Conservation (phyloP, 2,888 invertebrate genomes). For the Heteromurus nitidus region DNA sequence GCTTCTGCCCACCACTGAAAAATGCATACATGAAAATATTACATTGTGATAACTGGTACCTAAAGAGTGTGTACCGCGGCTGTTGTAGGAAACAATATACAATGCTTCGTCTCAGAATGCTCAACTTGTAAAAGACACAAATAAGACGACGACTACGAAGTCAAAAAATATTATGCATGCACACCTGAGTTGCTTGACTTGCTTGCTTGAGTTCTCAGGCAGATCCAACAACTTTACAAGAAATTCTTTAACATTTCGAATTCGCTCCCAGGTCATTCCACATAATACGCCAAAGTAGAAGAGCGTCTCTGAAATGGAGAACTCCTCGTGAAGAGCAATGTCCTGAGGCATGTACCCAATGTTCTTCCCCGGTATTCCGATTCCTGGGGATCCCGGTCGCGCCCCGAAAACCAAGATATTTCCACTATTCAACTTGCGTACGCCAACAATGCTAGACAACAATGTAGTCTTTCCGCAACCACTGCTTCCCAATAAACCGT, state of each 20-base stretch:
- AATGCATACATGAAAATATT: too few relatives aligned
- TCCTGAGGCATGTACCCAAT: conserved; percentile 90
- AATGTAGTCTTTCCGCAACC: conserved; percentile 1
- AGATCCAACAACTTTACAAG: too few relatives aligned
- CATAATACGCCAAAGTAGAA: conserved; percentile 20
- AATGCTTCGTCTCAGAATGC: too few relatives aligned
- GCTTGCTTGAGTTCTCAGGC: too few relatives aligned
- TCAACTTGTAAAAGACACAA: too few relatives aligned
- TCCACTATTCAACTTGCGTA: neutral
- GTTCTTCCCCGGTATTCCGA: conserved; percentile 93
- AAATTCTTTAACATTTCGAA: too few relatives aligned
- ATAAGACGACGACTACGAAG: too few relatives aligned
- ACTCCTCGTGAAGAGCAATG: conserved; percentile 63
- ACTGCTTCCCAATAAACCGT: conserved; percentile 45
- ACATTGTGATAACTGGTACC: too few relatives aligned
- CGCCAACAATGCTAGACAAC: neutral
- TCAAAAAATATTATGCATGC: neutral
- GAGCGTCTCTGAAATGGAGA: conserved; percentile 62
- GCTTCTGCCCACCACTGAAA: conserved; percentile 76
- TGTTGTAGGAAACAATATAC: too few relatives aligned
- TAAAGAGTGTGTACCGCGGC: too few relatives aligned
- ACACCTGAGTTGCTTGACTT: too few relatives aligned
- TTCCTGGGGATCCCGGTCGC: conserved; percentile 90
- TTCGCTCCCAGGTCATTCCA: too few relatives aligned
- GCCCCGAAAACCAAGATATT: neutral